phyloP scores from a whole-genome alignment of 2,797 vertebrate genomes.

The Coccyzus lansbergi region DNA sequence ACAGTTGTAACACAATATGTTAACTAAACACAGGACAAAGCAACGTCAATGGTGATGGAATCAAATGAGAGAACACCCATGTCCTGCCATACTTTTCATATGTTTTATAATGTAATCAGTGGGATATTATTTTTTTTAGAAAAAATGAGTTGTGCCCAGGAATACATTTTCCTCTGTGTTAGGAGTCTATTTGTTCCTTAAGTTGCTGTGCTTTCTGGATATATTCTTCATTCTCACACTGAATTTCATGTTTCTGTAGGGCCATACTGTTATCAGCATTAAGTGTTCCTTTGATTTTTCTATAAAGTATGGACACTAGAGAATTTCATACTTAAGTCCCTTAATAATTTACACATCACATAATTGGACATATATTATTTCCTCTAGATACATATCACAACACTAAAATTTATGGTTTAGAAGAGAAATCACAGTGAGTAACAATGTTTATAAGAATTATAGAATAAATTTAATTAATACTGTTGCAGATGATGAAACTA shows the following conservation, averaged over 20 bases:
- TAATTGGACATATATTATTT: background rate
- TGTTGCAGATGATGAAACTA: background rate
- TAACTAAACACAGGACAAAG: background rate
- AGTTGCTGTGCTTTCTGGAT: background rate
- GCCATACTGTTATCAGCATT: background rate
- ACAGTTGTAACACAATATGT: background rate
- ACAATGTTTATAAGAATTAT: background rate
- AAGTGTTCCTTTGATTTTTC: background rate
- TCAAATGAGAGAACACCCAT: background rate
- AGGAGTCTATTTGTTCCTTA: background rate
- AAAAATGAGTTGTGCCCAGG: background rate
- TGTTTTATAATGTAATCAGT: background rate
- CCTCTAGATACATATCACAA: background rate
- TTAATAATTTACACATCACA: background rate
- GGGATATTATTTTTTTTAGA: background rate
- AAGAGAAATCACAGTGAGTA: background rate
- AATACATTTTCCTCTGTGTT: background rate
- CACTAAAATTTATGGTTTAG: background rate
- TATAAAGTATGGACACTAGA: background rate
- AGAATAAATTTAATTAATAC: background rate
- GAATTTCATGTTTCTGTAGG: slow-evolving; percentile 22
- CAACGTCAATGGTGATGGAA: background rate
- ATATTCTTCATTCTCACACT: background rate
- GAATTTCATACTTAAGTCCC: background rate
- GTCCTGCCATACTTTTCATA: rapidly evolving